A percentile compares a stretch with the other conserved stretches of the same genome.
phyloP scores from a whole-genome alignment of 2,797 vertebrate genomes.

The Brachyalestes nurse region DNA sequence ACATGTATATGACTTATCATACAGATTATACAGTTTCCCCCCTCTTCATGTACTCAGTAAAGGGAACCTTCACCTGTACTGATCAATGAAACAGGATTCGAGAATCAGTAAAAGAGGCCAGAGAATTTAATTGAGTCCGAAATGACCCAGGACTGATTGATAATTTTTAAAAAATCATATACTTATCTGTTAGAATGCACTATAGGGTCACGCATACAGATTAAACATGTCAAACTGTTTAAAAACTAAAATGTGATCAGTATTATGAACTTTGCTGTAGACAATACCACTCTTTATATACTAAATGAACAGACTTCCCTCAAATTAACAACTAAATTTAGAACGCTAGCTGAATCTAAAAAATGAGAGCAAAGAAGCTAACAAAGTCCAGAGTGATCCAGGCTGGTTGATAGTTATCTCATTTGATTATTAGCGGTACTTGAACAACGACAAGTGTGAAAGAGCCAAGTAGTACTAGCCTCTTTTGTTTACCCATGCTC shows the following conservation, averaged over 20 bases:
- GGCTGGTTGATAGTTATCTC: background rate
- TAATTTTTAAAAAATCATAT: no score
- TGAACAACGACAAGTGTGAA: background rate
- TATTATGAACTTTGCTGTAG: background rate
- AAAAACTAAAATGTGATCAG: background rate
- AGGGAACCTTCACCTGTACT: no score
- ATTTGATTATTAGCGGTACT: background rate
- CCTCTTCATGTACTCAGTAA: background rate
- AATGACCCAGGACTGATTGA: no score
- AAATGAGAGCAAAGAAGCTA: background rate
- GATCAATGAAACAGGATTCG: no score
- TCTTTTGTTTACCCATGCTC: slow-evolving; percentile 69
- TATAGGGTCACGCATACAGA: background rate
- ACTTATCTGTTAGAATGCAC: background rate
- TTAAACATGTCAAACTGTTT: background rate
- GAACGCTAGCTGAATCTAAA: background rate
- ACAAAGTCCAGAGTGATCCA: background rate
- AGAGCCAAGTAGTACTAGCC: slow-evolving; percentile 36
- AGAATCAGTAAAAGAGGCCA: no score
- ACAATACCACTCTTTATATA: background rate
- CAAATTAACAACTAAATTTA: background rate
- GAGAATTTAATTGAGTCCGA: no score
- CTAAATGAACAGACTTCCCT: background rate
- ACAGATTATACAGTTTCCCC: background rate
- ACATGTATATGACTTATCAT: background rate